Evolutionary conservation across 2,888 invertebrate genomes (phyloP).

Genomic region (Aphidoletes aphidimyza): DNA sequence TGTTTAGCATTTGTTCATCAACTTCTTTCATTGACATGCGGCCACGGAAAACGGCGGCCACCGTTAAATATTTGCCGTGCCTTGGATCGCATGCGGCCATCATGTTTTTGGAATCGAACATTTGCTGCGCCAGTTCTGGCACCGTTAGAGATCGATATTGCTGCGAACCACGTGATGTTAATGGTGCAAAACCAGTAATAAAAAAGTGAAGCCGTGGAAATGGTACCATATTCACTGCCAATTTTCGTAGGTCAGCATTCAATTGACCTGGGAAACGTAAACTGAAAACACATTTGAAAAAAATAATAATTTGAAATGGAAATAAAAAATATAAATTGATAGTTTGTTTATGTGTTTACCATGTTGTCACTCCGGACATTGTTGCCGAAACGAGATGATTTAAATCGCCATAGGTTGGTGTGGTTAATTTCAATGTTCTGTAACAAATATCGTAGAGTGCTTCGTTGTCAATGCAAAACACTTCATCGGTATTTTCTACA

Average conservation of each 20-base stretch:
- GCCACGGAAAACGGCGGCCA: constrained; percentile 92
- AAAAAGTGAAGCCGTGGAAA: constrained; percentile 96
- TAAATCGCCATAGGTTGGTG: constrained; percentile 92
- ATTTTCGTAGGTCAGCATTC: constrained; percentile 90
- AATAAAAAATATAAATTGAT: too few species aligned
- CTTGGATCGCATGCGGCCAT: constrained; percentile 96
- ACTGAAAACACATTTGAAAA: constrained; percentile 82
- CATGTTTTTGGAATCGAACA: constrained; percentile 97
- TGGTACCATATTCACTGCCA: constrained; percentile 97
- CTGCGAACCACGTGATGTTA: constrained; percentile 89
- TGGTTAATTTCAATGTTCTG: constrained; percentile 86
- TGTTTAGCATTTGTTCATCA: constrained; percentile 92
- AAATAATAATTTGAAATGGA: not conserved
- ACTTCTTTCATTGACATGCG: constrained; percentile 96
- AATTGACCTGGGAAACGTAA: constrained; percentile 92
- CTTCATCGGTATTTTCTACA: constrained; percentile 91
- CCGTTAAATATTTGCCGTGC: constrained; percentile 90
- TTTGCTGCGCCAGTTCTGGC: constrained; percentile 89
- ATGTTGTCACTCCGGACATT: constrained; percentile 88
- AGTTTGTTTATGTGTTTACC: not conserved
- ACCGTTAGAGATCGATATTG: constrained; percentile 91
- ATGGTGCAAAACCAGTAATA: constrained; percentile 95
- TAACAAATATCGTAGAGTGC: constrained; percentile 93
- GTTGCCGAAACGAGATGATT: constrained; percentile 90
- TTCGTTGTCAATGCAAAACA: constrained; percentile 93